These are phyloP conservation scores for Sardina pilchardus DNA, from an alignment of 2,113 vertebrate genomes.

Conservation along the genomic window DNA sequence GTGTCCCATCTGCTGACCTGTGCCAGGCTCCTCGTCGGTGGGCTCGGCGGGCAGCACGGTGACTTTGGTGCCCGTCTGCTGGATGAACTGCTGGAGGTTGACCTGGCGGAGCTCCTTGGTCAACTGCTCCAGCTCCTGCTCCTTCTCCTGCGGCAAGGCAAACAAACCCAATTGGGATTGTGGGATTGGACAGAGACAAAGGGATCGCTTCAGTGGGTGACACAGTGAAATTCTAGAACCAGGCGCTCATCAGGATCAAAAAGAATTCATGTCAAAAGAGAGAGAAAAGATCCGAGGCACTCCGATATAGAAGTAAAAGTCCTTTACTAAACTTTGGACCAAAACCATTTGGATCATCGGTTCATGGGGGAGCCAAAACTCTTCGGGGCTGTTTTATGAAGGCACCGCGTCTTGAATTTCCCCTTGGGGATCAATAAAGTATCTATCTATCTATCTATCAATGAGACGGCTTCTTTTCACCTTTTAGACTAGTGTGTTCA, in stretches of 20 bases:
- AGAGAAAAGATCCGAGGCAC: too few relatives aligned
- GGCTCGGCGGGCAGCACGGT: slow-evolving; percentile 88
- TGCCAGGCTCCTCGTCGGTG: slow-evolving; percentile 70
- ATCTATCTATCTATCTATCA: too few relatives aligned
- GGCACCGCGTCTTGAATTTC: neutral
- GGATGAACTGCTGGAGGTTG: slow-evolving; percentile 96
- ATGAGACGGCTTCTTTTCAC: neutral
- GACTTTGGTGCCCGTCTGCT: slow-evolving; percentile 93
- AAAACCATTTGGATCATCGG: neutral
- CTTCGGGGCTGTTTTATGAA: neutral
- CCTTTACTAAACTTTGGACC: too few relatives aligned
- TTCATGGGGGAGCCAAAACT: neutral
- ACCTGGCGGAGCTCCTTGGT: slow-evolving; percentile 96
- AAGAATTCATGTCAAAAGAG: too few relatives aligned
- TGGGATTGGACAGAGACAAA: too few relatives aligned
- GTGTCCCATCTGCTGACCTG: slow-evolving; percentile 64
- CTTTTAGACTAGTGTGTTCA: neutral
- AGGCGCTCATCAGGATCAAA: too few relatives aligned
- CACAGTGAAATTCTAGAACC: too few relatives aligned
- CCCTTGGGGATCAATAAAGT: neutral
- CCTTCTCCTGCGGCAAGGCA: slow-evolving; percentile 82
- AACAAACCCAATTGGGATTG: too few relatives aligned
- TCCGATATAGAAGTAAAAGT: too few relatives aligned
- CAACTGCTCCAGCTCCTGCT: slow-evolving; percentile 91
- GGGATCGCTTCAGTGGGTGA: too few relatives aligned